Evolutionary conservation across 37 sponge, comb jelly and placozoan genomes (phyloP).

Genomic region (Oopsacas minuta): DNA sequence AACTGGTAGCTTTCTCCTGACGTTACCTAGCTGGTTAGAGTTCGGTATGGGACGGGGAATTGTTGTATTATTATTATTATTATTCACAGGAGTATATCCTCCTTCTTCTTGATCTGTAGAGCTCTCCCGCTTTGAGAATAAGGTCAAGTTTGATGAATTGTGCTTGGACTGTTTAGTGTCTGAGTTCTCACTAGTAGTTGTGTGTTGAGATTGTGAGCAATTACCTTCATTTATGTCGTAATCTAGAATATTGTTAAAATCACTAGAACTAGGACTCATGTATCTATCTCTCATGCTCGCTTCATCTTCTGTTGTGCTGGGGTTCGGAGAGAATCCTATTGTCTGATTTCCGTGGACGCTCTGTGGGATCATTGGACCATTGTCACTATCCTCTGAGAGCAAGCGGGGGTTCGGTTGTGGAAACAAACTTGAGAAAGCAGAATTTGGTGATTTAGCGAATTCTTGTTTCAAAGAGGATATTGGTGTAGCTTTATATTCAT

Average conservation of each 20-base stretch:
- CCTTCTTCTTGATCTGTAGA: not conserved
- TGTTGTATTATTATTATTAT: not conserved
- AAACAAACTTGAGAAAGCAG: not conserved
- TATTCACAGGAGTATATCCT: not conserved
- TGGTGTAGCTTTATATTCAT: not conserved
- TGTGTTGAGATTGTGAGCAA: not conserved
- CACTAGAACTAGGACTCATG: not conserved
- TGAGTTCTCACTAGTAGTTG: not conserved
- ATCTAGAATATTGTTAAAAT: not conserved
- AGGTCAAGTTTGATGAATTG: not conserved
- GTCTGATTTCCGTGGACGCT: not conserved
- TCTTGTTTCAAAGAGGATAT: not conserved
- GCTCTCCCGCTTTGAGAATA: not conserved
- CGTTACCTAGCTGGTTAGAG: not conserved
- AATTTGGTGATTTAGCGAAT: not conserved
- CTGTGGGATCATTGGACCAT: not conserved
- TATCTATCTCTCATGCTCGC: not conserved
- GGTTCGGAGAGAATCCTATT: not conserved
- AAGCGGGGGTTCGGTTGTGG: not conserved
- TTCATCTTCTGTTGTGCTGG: not conserved
- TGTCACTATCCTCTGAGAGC: not conserved
- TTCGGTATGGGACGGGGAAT: not conserved
- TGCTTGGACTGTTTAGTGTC: not conserved
- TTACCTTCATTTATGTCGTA: not conserved
- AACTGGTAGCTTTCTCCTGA: not conserved